These are phyloP conservation scores for Enteromius mattozi DNA, from an alignment of 2,797 vertebrate species.

Conservation along the genomic window DNA sequence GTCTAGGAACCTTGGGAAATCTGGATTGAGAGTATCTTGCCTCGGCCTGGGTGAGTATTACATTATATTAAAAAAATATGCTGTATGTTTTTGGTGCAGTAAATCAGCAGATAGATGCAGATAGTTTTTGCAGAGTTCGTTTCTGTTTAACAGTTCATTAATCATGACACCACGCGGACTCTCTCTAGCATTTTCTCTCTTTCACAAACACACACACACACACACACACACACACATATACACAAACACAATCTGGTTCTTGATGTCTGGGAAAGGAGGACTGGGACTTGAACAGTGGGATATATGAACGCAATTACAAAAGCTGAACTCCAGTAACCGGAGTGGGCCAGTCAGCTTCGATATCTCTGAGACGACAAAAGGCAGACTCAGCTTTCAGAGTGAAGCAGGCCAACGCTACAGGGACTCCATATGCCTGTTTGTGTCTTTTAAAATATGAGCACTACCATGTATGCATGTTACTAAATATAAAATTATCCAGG, in stretches of 20 bases:
- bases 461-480: background rate
- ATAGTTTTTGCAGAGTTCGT: background rate
- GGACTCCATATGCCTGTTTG: background rate
- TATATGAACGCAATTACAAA: conserved; percentile 34
- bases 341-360: conserved; percentile 3
- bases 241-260: conserved; percentile 7
- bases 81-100: background rate
- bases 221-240: conserved; percentile 5
- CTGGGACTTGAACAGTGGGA: conserved; percentile 23
- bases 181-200: background rate
- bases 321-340: conserved; percentile 32
- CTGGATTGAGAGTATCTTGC: conserved; percentile 63
- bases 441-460: conserved; percentile 6
- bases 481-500: conserved; percentile 2
- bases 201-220: background rate
- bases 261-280: conserved; percentile 6
- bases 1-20: conserved; percentile 61
- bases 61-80: background rate
- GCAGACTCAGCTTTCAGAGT: conserved; percentile 40
- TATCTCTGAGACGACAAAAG: conserved; percentile 24
- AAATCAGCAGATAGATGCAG: conserved; percentile 2
- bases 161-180: conserved; percentile 23
- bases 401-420: conserved; percentile 14
- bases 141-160: conserved; percentile 35
- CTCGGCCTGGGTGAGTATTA: conserved; percentile 59